Base-by-base conservation (phyloP, 2,888 invertebrate species). In the Nomada lathburiana region DNA sequence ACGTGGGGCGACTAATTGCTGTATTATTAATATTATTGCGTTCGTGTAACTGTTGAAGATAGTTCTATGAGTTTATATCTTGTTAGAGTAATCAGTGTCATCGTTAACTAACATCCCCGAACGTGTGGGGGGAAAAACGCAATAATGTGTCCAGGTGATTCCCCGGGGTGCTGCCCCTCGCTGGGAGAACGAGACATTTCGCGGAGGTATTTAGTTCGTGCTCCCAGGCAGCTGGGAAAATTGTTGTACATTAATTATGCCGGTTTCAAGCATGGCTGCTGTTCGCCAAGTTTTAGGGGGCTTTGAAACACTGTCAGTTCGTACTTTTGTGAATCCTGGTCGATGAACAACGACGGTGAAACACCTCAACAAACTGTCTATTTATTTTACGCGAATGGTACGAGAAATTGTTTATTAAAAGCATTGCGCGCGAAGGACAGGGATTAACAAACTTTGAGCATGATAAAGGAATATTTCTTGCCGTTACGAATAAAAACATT, bases 171-270 rank as follows among this genome's bases (percentile, higher is more conserved):
- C 64, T 59, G 10, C 52, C 53, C 36, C 47, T 36, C 65, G 60
- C 77, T 59, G 53, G 18, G 65, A 52, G 47, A 67, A 52, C 53
- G n/a, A 67, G 53, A 75, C 53, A 67, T 67, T 76, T 59, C 16
- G 68, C 59, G 50, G 29, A 68, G 57, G 47, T 74, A 74, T 75
- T 60, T 53, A 62, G 26, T 62, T 75, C 16, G 44, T 26, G 20
- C 50, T 60, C 26, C 7, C 60, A 16, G 23, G 16, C 20, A 47
- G 23, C 20, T 7, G 18, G 44, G 29, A 13, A 52, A 70, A 75
- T 62, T 70, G 60, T 75, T 70, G 62, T 26, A 53, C 62, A 60
- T 75, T 70, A 75, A 75, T 75, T 70, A 62, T 70, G 52, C 53
- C 16, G 50, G 23, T 52, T 69, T 42, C 57, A 42, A 68, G 60